These are phyloP conservation scores for Microplitis demolitor DNA, from an alignment of 1,140 invertebrate genomes.

Conservation along the genomic window DNA sequence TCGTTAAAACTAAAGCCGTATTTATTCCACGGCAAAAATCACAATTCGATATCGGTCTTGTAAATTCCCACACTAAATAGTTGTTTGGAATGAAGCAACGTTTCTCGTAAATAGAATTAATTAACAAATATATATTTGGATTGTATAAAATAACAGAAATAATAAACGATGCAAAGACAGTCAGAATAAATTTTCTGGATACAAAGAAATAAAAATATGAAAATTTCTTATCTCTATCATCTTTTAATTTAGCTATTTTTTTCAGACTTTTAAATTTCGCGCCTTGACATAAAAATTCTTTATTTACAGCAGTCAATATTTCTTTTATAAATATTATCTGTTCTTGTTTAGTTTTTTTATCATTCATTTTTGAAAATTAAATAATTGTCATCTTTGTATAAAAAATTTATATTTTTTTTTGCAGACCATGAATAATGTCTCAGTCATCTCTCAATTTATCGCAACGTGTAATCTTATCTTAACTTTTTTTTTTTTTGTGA, in stretches of 20 bases:
- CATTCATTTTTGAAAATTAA: constrained; percentile 20
- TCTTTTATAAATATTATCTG: constrained; percentile 33
- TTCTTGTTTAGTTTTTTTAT: constrained; percentile 29
- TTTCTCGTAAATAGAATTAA: constrained; percentile 47
- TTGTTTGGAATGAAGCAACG: constrained; percentile 82
- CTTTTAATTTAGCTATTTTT: neutral
- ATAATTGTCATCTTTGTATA: constrained; percentile 9
- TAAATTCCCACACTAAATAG: constrained; percentile 84
- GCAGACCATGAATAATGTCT: neutral
- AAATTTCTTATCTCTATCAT: neutral
- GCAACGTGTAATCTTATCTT: neutral
- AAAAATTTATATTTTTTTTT: neutral
- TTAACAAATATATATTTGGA: neutral
- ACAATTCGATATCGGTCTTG: constrained; percentile 81
- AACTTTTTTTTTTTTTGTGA: too few species aligned
- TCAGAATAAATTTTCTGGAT: constrained; percentile 28
- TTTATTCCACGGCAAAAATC: constrained; percentile 70
- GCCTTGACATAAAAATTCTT: constrained; percentile 39
- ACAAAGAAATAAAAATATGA: neutral
- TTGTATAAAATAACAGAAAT: neutral
- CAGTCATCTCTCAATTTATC: neutral
- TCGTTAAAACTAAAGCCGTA: constrained; percentile 68
- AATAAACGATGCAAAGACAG: neutral
- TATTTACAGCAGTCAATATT: constrained; percentile 39
- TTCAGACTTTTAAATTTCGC: constrained; percentile 36